phyloP scores from a whole-genome alignment of 2,113 vertebrate genomes.

The Antigone vipio region DNA sequence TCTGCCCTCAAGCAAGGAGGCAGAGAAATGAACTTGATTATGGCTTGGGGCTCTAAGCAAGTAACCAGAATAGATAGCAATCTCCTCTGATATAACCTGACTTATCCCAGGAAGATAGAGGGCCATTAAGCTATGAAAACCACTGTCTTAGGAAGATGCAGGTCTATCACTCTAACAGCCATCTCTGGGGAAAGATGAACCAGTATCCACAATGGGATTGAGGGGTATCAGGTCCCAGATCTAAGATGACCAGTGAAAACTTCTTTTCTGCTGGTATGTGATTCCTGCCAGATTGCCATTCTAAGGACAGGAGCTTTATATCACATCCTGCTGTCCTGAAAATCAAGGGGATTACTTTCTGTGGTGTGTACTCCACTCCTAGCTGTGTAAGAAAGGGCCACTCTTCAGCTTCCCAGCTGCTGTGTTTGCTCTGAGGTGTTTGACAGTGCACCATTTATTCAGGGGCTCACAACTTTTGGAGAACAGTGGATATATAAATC shows the following conservation, averaged over 20 bases:
- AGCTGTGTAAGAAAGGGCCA: neutral
- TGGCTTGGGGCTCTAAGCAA: neutral
- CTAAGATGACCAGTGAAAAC: neutral
- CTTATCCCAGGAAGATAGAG: neutral
- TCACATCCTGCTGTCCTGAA: neutral
- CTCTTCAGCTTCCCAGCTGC: neutral
- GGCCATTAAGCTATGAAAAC: neutral
- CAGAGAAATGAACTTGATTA: conserved; percentile 19
- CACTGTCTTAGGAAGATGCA: neutral
- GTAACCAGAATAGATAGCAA: neutral
- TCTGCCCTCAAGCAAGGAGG: neutral
- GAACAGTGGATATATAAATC: neutral
- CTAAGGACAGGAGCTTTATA: neutral
- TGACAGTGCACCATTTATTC: neutral
- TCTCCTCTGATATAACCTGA: neutral
- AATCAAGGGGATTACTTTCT: neutral
- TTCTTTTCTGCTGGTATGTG: neutral
- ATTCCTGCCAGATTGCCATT: neutral
- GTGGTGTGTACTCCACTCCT: neutral
- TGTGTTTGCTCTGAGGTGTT: neutral
- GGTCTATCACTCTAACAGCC: neutral
- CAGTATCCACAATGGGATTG: neutral
- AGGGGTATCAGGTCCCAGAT: neutral
- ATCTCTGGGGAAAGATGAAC: neutral
- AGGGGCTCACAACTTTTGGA: neutral